Evolutionary conservation across 92 coral and sea anemone species (phyloP).

Genomic region (Zoanthus sansibaricus): DNA sequence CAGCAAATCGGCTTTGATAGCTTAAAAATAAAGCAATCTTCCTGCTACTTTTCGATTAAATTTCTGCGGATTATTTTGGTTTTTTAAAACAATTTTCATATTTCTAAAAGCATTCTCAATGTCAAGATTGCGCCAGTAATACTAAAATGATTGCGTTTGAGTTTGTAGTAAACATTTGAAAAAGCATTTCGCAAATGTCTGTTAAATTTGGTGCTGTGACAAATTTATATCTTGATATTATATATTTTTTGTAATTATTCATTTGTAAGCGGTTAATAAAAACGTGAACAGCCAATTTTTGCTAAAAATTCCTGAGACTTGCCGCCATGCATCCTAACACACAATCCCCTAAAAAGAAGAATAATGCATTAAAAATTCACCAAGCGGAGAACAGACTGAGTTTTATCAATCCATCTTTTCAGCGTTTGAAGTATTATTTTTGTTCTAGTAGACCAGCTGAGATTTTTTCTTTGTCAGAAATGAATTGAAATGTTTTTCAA

Average conservation of each 20-base stretch:
- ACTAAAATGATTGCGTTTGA: no score
- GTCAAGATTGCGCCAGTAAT: no score
- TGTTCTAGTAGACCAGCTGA: neutral
- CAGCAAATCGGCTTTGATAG: neutral
- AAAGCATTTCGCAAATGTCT: no score
- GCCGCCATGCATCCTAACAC: neutral
- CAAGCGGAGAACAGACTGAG: neutral
- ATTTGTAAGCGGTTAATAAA: no score
- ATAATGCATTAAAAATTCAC: neutral
- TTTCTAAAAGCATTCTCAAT: no score
- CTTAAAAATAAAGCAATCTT: neutral
- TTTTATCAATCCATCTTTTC: neutral
- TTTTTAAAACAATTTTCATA: no score
- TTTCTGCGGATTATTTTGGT: no score
- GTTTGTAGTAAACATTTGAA: no score
- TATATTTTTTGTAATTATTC: neutral
- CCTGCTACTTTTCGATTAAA: no score
- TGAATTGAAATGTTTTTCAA: neutral
- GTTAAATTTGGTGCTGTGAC: neutral
- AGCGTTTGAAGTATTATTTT: neutral
- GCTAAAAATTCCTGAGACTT: neutral
- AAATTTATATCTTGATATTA: neutral
- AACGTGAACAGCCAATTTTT: neutral
- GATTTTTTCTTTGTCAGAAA: neutral
- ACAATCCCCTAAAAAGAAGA: neutral